These are phyloP conservation scores for Planiliza haematocheilus DNA, from an alignment of 2,113 vertebrate genomes.

Conservation along the genomic window DNA sequence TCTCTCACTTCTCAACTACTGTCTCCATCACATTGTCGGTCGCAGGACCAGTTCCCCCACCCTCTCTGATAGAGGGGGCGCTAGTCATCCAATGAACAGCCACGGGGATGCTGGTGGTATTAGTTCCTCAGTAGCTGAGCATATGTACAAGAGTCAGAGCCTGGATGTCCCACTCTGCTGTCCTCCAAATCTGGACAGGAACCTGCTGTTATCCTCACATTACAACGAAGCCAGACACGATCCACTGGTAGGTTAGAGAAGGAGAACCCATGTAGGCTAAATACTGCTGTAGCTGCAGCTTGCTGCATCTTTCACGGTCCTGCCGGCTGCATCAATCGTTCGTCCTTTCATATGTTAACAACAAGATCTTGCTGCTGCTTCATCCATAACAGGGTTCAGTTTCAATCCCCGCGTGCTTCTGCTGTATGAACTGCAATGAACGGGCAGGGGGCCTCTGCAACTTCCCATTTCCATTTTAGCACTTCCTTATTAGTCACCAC, in stretches of 20 bases:
- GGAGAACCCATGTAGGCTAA: constrained; percentile 24
- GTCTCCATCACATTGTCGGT: constrained; percentile 73
- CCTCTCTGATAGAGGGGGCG: constrained; percentile 27
- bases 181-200: constrained; percentile 36
- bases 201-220: constrained; percentile 19
- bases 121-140: constrained; percentile 6
- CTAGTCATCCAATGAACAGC: constrained; percentile 10
- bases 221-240: constrained; percentile 50
- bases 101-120: background rate
- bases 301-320: constrained; percentile 32
- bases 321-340: constrained; percentile 27
- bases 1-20: constrained; percentile 74
- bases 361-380: constrained; percentile 30
- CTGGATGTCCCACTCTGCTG: constrained; percentile 32
- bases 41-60: constrained; percentile 72
- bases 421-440: background rate
- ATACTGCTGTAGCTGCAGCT: constrained; percentile 25
- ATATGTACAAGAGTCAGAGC: constrained; percentile 39
- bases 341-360: constrained; percentile 10
- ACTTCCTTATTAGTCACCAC: background rate
- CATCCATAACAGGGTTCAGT: constrained; percentile 3
- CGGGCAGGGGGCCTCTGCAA: background rate
- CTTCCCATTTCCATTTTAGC: constrained; percentile 10
- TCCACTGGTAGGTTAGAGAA: constrained; percentile 72
- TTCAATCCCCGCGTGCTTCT: constrained; percentile 1